Percentiles rank a stretch among this genome's conserved stretches.
phyloP scores from a whole-genome alignment of 1,140 invertebrate genomes.

The Cheumatopsyche charites region DNA sequence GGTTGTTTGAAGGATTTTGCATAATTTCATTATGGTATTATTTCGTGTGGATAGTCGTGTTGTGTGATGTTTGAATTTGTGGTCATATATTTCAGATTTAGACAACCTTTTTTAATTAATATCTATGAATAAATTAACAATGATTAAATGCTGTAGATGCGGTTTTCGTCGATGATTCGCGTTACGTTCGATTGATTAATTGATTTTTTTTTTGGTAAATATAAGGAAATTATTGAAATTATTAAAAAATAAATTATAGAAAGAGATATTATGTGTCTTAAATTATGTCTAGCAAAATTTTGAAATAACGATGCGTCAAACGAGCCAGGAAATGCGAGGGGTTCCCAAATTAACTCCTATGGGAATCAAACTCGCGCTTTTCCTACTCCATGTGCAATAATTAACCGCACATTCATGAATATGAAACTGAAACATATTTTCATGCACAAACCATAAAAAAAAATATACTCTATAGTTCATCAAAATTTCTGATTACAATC shows the following conservation, averaged over 20 bases:
- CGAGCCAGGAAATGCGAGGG: conserved; percentile 8
- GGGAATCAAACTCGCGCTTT: conserved; percentile 12
- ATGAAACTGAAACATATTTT: neutral
- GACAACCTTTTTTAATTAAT: too few relatives aligned
- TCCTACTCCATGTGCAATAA: neutral
- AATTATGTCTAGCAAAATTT: neutral
- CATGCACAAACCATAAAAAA: neutral
- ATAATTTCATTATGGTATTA: neutral
- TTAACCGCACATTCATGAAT: conserved; percentile 18
- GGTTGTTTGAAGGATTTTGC: neutral
- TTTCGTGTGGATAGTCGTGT: neutral
- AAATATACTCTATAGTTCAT: too few relatives aligned
- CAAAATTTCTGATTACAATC: too few relatives aligned
- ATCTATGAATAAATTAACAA: too few relatives aligned
- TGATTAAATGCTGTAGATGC: too few relatives aligned
- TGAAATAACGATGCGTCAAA: conserved; percentile 7
- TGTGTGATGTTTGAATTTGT: too few relatives aligned
- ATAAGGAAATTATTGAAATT: neutral
- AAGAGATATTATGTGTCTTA: neutral
- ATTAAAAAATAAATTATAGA: neutral
- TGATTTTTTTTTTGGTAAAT: too few relatives aligned
- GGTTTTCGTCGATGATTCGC: too few relatives aligned
- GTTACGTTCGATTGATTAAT: too few relatives aligned
- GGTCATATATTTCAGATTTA: too few relatives aligned
- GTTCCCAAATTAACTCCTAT: conserved; percentile 1